phyloP scores from a whole-genome alignment of 2,797 vertebrate genomes.

The Leuciscus waleckii region DNA sequence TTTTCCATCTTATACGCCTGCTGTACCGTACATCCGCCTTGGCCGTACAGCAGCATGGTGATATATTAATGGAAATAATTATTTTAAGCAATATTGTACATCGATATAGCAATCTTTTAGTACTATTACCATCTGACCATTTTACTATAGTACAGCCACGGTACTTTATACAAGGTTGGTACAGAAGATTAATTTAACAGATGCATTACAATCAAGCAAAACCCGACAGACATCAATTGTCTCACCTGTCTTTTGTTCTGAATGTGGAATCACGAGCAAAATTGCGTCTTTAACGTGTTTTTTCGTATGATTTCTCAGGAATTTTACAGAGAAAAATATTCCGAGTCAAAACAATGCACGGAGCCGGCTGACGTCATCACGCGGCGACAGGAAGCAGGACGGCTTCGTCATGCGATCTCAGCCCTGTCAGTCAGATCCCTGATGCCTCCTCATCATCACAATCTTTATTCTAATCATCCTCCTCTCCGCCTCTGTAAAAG shows the following conservation, averaged over 20 bases:
- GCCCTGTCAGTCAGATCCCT: not conserved
- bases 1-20: not conserved
- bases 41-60: too few species aligned
- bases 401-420: not conserved
- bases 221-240: not conserved
- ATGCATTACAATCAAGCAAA: not conserved
- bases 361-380: slow-evolving; percentile 36
- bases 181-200: not conserved
- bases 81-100: not conserved
- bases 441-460: too few species aligned
- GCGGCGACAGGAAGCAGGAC: slow-evolving; percentile 33
- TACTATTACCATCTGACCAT: not conserved
- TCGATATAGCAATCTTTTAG: not conserved
- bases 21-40: too few species aligned
- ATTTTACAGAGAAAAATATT: slow-evolving; percentile 52
- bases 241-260: slow-evolving; percentile 9
- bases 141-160: not conserved
- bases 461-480: not conserved
- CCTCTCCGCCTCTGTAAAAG: not conserved
- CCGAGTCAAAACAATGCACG: slow-evolving; percentile 41
- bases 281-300: not conserved
- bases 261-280: not conserved
- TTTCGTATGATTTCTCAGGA: not conserved
- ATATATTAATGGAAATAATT: not conserved
- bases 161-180: not conserved